These are phyloP conservation scores for Tribolium freemani DNA, from an alignment of 2,888 invertebrate genomes.

Conservation along the genomic window DNA sequence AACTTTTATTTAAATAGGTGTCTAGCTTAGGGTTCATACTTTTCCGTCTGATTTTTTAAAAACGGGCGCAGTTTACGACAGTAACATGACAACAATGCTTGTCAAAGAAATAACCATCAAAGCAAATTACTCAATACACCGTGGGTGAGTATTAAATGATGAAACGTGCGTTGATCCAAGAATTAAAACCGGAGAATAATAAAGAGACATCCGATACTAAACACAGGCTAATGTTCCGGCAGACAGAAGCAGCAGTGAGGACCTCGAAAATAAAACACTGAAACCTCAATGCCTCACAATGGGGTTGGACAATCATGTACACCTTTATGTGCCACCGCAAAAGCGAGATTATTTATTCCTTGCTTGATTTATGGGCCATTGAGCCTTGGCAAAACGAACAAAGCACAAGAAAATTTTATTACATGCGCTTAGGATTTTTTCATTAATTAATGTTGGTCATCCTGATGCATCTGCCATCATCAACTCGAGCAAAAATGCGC, in stretches of 20 bases:
- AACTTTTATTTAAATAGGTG: slow-evolving; percentile 53
- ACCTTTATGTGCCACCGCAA: slow-evolving; percentile 29
- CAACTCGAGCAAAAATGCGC: too few species aligned
- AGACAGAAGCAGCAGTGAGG: slow-evolving; percentile 41
- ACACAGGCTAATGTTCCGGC: slow-evolving; percentile 49
- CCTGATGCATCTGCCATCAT: too few species aligned
- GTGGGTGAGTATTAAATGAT: slow-evolving; percentile 53
- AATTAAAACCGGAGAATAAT: slow-evolving; percentile 45
- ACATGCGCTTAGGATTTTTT: too few species aligned
- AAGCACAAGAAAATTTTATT: not conserved
- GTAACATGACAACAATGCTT: slow-evolving; percentile 45
- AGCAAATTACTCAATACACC: slow-evolving; percentile 49
- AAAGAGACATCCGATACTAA: slow-evolving; percentile 54
- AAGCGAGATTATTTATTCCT: slow-evolving; percentile 21
- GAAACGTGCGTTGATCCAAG: slow-evolving; percentile 51
- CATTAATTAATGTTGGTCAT: not conserved
- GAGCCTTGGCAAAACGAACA: not conserved
- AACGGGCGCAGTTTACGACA: slow-evolving; percentile 19
- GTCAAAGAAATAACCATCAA: slow-evolving; percentile 52
- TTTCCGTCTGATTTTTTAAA: not conserved
- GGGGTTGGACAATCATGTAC: slow-evolving; percentile 26
- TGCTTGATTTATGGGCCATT: slow-evolving; percentile 24
- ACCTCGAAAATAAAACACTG: slow-evolving; percentile 36
- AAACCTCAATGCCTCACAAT: slow-evolving; percentile 32
- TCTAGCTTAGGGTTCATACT: slow-evolving; percentile 7